phyloP scores from a whole-genome alignment of 2,888 invertebrate genomes.

The Muschampia plurimacula region DNA sequence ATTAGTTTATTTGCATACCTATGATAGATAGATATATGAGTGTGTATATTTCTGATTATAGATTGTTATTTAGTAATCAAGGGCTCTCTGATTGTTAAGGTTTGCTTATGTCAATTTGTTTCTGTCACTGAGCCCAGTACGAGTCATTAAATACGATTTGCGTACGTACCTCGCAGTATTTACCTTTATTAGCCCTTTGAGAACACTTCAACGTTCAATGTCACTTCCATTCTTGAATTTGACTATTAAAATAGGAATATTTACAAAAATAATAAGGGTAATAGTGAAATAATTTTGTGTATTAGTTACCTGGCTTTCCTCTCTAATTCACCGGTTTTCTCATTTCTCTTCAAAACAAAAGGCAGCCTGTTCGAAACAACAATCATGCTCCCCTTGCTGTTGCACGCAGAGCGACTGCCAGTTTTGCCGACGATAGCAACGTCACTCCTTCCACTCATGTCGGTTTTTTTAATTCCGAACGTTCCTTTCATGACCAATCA shows the following conservation, averaged over 20 bases:
- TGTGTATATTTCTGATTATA: background rate
- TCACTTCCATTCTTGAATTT: background rate
- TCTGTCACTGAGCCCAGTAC: constrained; percentile 7
- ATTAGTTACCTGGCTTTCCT: constrained; percentile 92
- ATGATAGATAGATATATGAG: background rate
- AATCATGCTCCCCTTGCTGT: constrained; percentile 91
- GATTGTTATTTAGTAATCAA: constrained; percentile 10
- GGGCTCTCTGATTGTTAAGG: constrained; percentile 4
- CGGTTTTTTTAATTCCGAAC: constrained; percentile 58
- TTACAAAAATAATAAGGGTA: background rate
- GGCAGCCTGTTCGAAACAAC: constrained; percentile 96
- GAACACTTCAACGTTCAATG: constrained; percentile 18
- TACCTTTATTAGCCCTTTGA: constrained; percentile 13
- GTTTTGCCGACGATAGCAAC: constrained; percentile 49
- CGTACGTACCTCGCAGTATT: constrained; percentile 13
- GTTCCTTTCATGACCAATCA: constrained; percentile 74
- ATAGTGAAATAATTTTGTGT: constrained; percentile 10
- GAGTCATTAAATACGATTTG: constrained; percentile 15
- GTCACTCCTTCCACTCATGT: constrained; percentile 70
- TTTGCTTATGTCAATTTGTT: constrained; percentile 14
- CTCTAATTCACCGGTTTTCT: constrained; percentile 89
- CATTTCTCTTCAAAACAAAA: constrained; percentile 92
- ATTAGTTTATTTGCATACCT: background rate
- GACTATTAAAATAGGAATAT: background rate
- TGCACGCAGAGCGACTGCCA: constrained; percentile 72